Base-by-base conservation (phyloP, 2,113 vertebrate genomes). In the Sakesphorus luctuosus region DNA sequence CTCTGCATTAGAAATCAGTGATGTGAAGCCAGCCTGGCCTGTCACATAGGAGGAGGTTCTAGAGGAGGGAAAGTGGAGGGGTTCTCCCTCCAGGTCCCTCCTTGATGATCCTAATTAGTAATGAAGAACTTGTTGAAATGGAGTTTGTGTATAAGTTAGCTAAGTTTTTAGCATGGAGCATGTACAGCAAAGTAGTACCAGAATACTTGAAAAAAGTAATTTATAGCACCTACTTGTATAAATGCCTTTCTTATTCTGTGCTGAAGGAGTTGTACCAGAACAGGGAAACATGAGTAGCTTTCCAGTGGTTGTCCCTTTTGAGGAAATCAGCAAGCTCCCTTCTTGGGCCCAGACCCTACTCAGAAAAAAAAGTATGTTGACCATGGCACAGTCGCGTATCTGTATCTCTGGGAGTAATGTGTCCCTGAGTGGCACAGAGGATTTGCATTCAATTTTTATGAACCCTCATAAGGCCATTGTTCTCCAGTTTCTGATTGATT, bases 401-500 rank as follows among this genome's bases (percentile, higher is more conserved):
- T 90, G 31, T 82, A 73, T 72, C 52, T 88, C 56, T 83, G 92
- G 86, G 59, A 90, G 77, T 94, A 83, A 68, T 59, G 66, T 81
- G 65, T 77, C 61, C 67, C 79, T 90, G 77, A 77, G 17, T 46
- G 76, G 79, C 66, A 58, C 2, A 76, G 43, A 79, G 74, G 52
- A 90, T 95, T 86, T 89, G 56, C 47, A 67, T 91, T 91, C 89
- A 93, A 31, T 86, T 96, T 96, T 95, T 94, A 94, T 96, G 91
- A 96, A 68, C 87, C 23, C 63, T 89, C 33, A 31, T 89, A 77
- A 85, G 59, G 95, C 90, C 77, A 58, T 68, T 96, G 91, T 89
- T 93, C 93, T 96, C 86, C 74, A 89, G 18, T 97, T 92, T 95
- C 91, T 95, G 91, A 97, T 95, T 97, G 95, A 97, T 97, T 92